Evolutionary conservation across 2,113 vertebrate species (phyloP).

Genomic region (Polypterus bichir): DNA sequence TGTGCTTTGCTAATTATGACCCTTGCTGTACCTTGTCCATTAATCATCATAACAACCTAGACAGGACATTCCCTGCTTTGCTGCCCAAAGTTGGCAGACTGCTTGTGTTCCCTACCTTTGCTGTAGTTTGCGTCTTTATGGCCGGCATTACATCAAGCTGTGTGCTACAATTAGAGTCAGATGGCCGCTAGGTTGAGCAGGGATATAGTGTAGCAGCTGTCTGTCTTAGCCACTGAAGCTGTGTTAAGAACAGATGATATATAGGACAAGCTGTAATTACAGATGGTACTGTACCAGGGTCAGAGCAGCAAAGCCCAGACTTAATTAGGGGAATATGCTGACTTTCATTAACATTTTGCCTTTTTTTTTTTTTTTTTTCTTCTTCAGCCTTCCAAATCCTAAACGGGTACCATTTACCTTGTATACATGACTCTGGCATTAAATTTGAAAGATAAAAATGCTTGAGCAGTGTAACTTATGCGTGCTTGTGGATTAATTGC

Average conservation of each 20-base stretch:
- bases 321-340: constrained; percentile 49
- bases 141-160: constrained; percentile 63
- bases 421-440: too few species aligned
- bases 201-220: constrained; percentile 63
- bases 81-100: constrained; percentile 58
- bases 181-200: constrained; percentile 65
- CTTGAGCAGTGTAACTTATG: too few species aligned
- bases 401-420: too few species aligned
- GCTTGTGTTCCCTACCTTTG: constrained; percentile 57
- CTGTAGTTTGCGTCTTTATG: constrained; percentile 58
- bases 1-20: constrained; percentile 79
- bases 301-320: constrained; percentile 43
- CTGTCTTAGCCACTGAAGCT: constrained; percentile 54
- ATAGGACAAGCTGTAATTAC: constrained; percentile 50
- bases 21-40: constrained; percentile 79
- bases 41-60: constrained; percentile 73
- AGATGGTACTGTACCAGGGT: constrained; percentile 48
- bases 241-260: constrained; percentile 52
- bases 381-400: background rate
- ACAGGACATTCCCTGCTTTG: constrained; percentile 49
- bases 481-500: too few species aligned
- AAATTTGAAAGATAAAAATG: too few species aligned
- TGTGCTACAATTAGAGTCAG: constrained; percentile 71
- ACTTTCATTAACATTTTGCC: constrained; percentile 32
- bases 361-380: constrained; percentile 20